Evolutionary conservation across 2,888 invertebrate species (phyloP).

Genomic region (Agrilus mali): DNA sequence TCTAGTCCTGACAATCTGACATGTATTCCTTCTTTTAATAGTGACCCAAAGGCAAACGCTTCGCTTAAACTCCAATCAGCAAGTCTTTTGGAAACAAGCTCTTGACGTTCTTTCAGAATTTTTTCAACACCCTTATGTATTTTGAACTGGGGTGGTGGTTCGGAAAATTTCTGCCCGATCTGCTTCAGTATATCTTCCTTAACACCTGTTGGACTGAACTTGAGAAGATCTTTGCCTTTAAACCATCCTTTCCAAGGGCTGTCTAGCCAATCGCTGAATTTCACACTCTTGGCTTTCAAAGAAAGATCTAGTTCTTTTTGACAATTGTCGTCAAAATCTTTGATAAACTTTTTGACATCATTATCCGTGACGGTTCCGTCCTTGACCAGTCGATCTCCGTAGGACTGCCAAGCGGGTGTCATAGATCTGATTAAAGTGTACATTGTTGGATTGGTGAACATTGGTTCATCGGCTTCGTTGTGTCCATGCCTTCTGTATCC

Average conservation of each 20-base stretch:
- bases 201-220: conserved; percentile 53
- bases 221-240: conserved; percentile 46
- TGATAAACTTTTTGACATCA: conserved; percentile 48
- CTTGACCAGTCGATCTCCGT: conserved; percentile 56
- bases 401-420: conserved; percentile 1
- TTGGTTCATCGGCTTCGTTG: conserved; percentile 90
- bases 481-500: conserved; percentile 77
- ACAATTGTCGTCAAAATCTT: conserved; percentile 32
- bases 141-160: conserved; percentile 40
- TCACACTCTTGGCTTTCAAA: conserved; percentile 1
- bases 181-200: conserved; percentile 47
- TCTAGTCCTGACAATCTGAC: conserved; percentile 68
- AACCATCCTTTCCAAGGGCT: conserved; percentile 60
- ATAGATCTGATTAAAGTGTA: conserved; percentile 43
- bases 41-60: conserved; percentile 61
- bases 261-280: conserved; percentile 66
- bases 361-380: conserved; percentile 60
- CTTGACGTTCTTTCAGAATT: conserved; percentile 36
- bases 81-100: conserved; percentile 42
- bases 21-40: conserved; percentile 62
- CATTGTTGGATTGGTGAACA: conserved; percentile 91
- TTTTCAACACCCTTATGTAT: conserved; percentile 41
- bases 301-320: no score
- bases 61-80: conserved; percentile 78
- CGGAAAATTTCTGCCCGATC: conserved; percentile 52